Conservation (phyloP, 2,888 invertebrate genomes). For the Mylabris sibirica region DNA sequence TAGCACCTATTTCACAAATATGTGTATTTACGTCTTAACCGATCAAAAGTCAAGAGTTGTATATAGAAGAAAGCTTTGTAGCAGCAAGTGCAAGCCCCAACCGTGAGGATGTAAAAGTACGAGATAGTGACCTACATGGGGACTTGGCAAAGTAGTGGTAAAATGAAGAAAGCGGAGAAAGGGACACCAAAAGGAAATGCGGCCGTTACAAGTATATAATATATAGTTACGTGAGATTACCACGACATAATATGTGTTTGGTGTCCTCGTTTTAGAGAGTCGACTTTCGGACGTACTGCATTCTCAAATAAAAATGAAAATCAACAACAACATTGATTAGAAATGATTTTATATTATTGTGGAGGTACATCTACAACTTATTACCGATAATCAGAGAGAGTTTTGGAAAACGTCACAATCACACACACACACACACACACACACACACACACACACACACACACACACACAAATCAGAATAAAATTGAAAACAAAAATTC, state of each 20-base stretch:
- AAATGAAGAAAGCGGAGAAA: conserved; percentile 62
- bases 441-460: no score
- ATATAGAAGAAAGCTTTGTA: conserved; percentile 39
- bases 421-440: no score
- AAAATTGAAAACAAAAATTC: background rate
- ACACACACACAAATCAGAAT: conserved; percentile 7
- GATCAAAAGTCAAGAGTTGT: conserved; percentile 42
- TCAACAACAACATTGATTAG: conserved; percentile 42
- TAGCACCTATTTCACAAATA: conserved; percentile 40
- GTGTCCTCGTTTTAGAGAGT: conserved; percentile 54
- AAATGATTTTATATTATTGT: conserved; percentile 35
- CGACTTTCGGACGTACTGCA: conserved; percentile 53
- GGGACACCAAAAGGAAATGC: conserved; percentile 61
- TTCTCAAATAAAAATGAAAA: conserved; percentile 60
- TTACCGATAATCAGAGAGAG: conserved; percentile 40
- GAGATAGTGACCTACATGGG: conserved; percentile 62
- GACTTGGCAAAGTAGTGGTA: conserved; percentile 58
- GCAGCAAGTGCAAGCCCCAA: conserved; percentile 55
- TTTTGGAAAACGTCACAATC: conserved; percentile 23
- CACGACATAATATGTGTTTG: conserved; percentile 58
- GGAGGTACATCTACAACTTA: no score
- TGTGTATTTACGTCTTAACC: conserved; percentile 49
- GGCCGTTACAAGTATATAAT: conserved; percentile 59
- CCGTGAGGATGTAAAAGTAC: conserved; percentile 60
- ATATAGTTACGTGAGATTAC: conserved; percentile 62